Evolutionary conservation across 2,113 vertebrate genomes (phyloP).

Genomic region (Prunella fulvescens): DNA sequence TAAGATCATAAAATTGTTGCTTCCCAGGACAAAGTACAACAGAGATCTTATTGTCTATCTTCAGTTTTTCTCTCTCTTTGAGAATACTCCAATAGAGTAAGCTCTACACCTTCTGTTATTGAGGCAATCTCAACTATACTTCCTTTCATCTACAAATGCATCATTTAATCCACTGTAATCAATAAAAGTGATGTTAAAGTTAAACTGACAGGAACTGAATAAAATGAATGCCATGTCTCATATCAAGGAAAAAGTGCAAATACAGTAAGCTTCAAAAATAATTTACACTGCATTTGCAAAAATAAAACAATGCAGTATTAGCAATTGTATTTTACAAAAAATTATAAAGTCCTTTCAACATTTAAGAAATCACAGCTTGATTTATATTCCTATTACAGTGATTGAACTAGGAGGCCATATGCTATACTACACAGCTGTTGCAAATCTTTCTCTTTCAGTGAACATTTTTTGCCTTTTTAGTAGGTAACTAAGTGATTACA

Average conservation of each 20-base stretch:
- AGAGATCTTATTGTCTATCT: background rate
- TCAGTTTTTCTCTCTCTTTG: background rate
- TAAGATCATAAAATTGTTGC: background rate
- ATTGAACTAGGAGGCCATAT: background rate
- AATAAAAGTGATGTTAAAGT: background rate
- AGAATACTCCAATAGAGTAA: background rate
- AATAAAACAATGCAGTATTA: background rate
- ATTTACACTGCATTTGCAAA: background rate
- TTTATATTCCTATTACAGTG: background rate
- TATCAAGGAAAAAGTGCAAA: background rate
- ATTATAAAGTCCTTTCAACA: background rate
- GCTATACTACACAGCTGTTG: background rate
- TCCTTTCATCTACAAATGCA: background rate
- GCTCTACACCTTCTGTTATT: background rate
- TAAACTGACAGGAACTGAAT: background rate
- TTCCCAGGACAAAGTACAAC: background rate
- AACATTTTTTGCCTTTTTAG: background rate
- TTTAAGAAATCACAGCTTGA: background rate
- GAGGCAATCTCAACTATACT: background rate
- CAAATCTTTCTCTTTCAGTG: background rate
- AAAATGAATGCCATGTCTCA: background rate
- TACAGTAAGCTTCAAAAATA: background rate
- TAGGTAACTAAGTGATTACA: background rate
- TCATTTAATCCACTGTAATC: background rate
- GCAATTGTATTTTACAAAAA: background rate